These are phyloP conservation scores for Odontothrips loti DNA, from an alignment of 2,888 invertebrate genomes.

Conservation along the genomic window DNA sequence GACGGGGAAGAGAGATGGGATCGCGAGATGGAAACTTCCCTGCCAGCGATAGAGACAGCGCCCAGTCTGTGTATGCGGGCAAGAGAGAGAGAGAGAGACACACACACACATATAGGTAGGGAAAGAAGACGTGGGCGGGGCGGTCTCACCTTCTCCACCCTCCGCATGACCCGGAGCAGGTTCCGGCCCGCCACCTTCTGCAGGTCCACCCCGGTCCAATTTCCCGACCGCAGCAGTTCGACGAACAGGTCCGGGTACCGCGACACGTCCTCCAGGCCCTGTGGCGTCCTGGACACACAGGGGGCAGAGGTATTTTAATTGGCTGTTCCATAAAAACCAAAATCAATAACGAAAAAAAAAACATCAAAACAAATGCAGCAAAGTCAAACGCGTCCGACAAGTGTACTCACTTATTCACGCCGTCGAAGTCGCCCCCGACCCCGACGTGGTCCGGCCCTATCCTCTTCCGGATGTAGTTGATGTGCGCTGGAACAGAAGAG, in stretches of 20 bases:
- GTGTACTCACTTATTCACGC: constrained; percentile 55
- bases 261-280: constrained; percentile 71
- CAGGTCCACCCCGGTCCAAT: constrained; percentile 59
- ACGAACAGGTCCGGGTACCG: constrained; percentile 65
- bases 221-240: constrained; percentile 58
- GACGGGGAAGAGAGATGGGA: too few relatives aligned
- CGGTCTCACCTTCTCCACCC: constrained; percentile 52
- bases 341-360: too few relatives aligned
- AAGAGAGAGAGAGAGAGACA: too few relatives aligned
- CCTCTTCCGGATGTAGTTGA: constrained; percentile 59
- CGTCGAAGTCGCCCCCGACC: constrained; percentile 61
- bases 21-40: too few relatives aligned
- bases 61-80: too few relatives aligned
- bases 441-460: constrained; percentile 60
- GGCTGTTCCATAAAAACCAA: too few relatives aligned
- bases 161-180: constrained; percentile 56
- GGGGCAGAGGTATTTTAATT: too few relatives aligned
- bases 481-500: constrained; percentile 51
- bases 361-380: too few relatives aligned
- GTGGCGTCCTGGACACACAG: constrained; percentile 62
- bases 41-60: too few relatives aligned
- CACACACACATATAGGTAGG: too few relatives aligned
- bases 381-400: too few relatives aligned
- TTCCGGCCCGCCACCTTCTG: constrained; percentile 63
- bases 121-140: neutral